Percentiles rank a stretch among this genome's conserved stretches.
Conservation (phyloP, 2,113 vertebrate genomes). For the Equus quagga region DNA sequence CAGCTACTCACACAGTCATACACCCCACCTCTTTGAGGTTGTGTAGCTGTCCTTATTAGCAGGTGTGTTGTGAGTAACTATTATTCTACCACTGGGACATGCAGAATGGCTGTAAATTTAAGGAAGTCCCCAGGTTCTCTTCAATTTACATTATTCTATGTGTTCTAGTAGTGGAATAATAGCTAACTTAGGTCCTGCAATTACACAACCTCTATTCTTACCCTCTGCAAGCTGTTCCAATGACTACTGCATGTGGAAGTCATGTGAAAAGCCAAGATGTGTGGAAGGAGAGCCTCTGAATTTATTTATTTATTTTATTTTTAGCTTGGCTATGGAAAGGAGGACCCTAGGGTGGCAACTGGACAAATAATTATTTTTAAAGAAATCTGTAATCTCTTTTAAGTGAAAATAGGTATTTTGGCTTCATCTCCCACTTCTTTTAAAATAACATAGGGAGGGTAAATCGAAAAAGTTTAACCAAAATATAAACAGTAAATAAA, state of each 20-base stretch:
- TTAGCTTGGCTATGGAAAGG: background rate
- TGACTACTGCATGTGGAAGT: background rate
- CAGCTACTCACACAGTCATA: background rate
- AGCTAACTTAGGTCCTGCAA: background rate
- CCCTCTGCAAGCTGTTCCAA: background rate
- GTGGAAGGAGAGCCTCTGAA: background rate
- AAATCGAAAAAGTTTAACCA: background rate
- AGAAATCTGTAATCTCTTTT: background rate
- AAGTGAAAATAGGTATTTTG: background rate
- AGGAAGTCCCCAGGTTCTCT: background rate
- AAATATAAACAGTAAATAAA: background rate
- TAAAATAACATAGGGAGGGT: background rate
- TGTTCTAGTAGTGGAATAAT: background rate
- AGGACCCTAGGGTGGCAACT: background rate
- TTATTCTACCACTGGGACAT: background rate
- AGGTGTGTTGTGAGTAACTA: background rate
- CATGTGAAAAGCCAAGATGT: background rate
- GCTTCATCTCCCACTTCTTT: background rate
- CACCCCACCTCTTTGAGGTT: background rate
- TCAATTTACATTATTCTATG: background rate
- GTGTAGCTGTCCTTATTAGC: background rate
- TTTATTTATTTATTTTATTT: background rate
- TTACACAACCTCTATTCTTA: fast-evolving
- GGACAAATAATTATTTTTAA: background rate
- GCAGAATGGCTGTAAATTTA: background rate